Conservation (phyloP, 2,888 invertebrate genomes). For the Tipula vernalis region DNA sequence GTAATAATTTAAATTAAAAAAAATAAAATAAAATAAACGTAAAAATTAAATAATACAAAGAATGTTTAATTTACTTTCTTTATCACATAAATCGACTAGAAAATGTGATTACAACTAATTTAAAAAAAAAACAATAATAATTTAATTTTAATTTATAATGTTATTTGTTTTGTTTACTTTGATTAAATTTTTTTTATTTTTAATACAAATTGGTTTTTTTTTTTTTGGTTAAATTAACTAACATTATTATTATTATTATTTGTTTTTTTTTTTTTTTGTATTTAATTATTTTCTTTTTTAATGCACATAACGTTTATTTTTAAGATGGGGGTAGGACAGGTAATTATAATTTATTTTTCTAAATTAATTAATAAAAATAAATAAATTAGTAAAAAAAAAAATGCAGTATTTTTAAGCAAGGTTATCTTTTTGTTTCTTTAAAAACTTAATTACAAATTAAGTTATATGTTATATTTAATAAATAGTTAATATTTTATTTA, state of each 20-base stretch:
- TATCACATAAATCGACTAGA: slow-evolving; percentile 11
- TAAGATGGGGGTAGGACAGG: neutral
- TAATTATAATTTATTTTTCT: neutral
- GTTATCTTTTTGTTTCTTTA: neutral
- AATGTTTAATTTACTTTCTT: slow-evolving; percentile 8
- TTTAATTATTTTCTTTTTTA: neutral
- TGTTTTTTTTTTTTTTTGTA: neutral
- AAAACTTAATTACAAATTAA: neutral
- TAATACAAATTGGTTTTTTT: neutral
- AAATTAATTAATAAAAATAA: neutral
- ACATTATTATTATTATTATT: neutral
- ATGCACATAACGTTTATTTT: neutral
- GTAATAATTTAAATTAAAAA: neutral
- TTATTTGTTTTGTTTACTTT: neutral
- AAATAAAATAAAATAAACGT: neutral
- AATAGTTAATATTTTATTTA: neutral
- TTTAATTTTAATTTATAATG: neutral
- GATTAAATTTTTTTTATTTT: neutral
- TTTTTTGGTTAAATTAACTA: neutral
- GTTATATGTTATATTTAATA: neutral
- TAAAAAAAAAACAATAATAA: neutral
- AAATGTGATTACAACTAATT: slow-evolving; percentile 9
- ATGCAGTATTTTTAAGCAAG: neutral
- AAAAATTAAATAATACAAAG: neutral
- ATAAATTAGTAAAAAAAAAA: neutral